Evolutionary conservation across 2,797 vertebrate genomes (phyloP).

Genomic region (Enteromius afrohamiltoni): DNA sequence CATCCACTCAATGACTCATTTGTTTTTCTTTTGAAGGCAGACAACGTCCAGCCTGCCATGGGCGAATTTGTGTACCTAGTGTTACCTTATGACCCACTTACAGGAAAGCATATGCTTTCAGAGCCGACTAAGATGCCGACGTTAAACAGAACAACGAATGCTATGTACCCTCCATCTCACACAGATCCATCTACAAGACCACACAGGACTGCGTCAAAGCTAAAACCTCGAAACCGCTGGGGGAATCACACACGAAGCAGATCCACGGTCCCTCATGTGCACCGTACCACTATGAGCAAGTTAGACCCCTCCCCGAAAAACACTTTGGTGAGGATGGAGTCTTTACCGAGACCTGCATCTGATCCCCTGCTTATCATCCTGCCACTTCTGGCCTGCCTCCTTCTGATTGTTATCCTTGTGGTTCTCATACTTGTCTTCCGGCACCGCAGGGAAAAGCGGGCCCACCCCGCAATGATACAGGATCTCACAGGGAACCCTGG

Average conservation of each 20-base stretch:
- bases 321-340: conserved; percentile 64
- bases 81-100: conserved; percentile 76
- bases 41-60: conserved; percentile 83
- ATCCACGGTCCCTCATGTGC: conserved; percentile 47
- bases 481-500: conserved; percentile 65
- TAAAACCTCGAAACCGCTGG: conserved; percentile 71
- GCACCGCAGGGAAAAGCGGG: conserved; percentile 80
- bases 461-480: conserved; percentile 67
- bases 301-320: conserved; percentile 55
- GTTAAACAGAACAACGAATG: conserved; percentile 61
- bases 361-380: conserved; percentile 81
- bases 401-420: conserved; percentile 78
- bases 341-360: conserved; percentile 72
- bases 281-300: conserved; percentile 60
- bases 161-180: conserved; percentile 64
- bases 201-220: conserved; percentile 68
- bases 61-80: conserved; percentile 84
- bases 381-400: conserved; percentile 77
- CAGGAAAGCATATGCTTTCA: conserved; percentile 58
- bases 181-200: conserved; percentile 63
- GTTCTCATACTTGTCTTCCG: conserved; percentile 80
- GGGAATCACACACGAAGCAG: conserved; percentile 67
- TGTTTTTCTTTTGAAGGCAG: conserved; percentile 84
- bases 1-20: conserved; percentile 85
- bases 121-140: conserved; percentile 53